Conservation (phyloP, 2,113 vertebrate genomes). For the Bostrychus sinensis region DNA sequence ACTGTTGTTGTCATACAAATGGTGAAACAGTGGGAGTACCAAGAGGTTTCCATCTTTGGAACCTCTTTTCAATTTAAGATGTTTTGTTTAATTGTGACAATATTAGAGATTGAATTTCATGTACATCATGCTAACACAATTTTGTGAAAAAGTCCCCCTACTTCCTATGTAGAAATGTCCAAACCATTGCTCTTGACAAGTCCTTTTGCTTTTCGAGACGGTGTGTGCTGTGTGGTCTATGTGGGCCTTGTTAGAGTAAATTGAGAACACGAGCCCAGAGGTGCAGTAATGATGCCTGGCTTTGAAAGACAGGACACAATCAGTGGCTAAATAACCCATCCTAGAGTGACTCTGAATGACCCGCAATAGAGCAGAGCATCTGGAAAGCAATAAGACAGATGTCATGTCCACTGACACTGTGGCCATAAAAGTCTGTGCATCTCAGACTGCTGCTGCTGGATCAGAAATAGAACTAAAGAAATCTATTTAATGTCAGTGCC, state of each 20-base stretch:
- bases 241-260: slow-evolving; percentile 56
- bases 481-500: neutral
- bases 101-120: no score
- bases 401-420: slow-evolving; percentile 27
- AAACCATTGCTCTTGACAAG: no score
- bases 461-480: neutral
- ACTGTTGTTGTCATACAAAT: no score
- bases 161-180: neutral
- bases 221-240: slow-evolving; percentile 35
- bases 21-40: no score
- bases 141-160: no score
- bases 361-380: slow-evolving; percentile 38
- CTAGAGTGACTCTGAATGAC: slow-evolving; percentile 35
- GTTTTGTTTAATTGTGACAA: no score
- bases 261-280: slow-evolving; percentile 39
- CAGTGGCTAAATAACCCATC: slow-evolving; percentile 16
- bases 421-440: slow-evolving; percentile 11
- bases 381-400: slow-evolving; percentile 49
- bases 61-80: no score
- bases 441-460: slow-evolving; percentile 4
- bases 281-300: slow-evolving; percentile 46
- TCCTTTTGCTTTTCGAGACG: slow-evolving; percentile 36
- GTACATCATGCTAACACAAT: no score
- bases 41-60: no score
- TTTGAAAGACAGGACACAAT: slow-evolving; percentile 29